Evolutionary conservation across 2,113 vertebrate species (phyloP).

Genomic region (Acanthochromis polyacanthus): DNA sequence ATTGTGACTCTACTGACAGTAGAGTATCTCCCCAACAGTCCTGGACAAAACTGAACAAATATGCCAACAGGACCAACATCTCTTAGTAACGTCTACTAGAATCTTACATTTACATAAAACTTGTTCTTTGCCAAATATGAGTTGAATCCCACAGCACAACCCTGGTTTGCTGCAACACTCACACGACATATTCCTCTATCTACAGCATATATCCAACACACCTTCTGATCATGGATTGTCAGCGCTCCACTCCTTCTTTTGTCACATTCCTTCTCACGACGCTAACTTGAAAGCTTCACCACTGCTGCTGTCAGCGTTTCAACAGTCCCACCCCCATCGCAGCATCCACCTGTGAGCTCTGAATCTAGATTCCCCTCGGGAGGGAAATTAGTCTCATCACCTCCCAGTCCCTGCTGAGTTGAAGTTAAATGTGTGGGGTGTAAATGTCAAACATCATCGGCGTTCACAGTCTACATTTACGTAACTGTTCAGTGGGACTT

Average conservation of each 20-base stretch:
- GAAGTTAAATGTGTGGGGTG: too few relatives aligned
- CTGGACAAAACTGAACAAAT: neutral
- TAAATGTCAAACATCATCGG: neutral
- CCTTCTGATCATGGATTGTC: neutral
- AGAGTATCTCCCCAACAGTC: neutral
- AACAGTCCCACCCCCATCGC: neutral
- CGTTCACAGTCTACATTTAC: neutral
- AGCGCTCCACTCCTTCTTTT: neutral
- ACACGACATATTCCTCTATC: neutral
- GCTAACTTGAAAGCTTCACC: neutral
- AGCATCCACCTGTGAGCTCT: too few relatives aligned
- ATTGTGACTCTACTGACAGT: too few relatives aligned
- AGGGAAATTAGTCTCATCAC: neutral
- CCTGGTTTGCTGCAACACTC: neutral
- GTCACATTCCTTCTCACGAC: neutral
- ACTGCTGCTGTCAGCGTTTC: neutral
- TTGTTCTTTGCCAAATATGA: neutral
- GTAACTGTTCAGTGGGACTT: neutral
- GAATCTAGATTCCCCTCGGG: too few relatives aligned
- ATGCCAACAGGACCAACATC: neutral
- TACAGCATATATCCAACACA: neutral
- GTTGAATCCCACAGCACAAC: neutral
- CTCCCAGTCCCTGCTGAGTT: neutral
- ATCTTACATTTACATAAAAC: neutral
- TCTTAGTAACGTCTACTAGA: neutral